Percentiles rank a stretch among this genome's conserved stretches.
Evolutionary conservation across 2,797 vertebrate genomes (phyloP).

Genomic region (Rhabdophis nuchalis): DNA sequence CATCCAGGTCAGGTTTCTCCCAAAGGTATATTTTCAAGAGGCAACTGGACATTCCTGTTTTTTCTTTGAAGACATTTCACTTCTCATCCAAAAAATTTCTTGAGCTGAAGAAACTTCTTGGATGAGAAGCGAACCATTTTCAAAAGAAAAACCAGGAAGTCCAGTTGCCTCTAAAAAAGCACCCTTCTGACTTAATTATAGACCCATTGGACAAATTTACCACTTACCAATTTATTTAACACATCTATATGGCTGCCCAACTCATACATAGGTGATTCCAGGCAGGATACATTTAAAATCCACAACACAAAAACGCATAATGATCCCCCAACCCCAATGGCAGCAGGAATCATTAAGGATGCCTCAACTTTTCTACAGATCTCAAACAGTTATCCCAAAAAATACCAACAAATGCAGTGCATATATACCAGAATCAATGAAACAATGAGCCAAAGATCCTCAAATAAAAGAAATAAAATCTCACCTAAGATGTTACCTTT

Average conservation of each 20-base stretch:
- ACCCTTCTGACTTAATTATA: no score
- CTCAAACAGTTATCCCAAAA: neutral
- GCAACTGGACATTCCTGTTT: neutral
- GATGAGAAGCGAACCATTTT: no score
- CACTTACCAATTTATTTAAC: neutral
- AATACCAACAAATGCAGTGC: neutral
- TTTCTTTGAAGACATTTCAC: no score
- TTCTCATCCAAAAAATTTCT: no score
- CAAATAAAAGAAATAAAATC: neutral
- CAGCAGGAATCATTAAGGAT: neutral
- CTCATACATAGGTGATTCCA: neutral
- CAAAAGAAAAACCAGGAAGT: no score
- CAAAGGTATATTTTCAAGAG: neutral
- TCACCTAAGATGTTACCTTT: neutral
- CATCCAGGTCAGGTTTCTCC: neutral
- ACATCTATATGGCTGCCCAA: neutral
- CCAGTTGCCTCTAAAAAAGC: no score
- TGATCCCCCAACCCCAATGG: neutral
- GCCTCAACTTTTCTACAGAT: neutral
- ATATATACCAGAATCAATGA: neutral
- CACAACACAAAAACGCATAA: neutral
- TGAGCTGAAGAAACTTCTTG: no score
- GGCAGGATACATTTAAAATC: neutral
- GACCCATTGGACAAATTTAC: neutral
- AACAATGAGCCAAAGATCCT: neutral